Percentiles rank a stretch among this genome's conserved stretches.
Evolutionary conservation across 1,140 invertebrate species (phyloP).

Genomic region (Papilio helenus): DNA sequence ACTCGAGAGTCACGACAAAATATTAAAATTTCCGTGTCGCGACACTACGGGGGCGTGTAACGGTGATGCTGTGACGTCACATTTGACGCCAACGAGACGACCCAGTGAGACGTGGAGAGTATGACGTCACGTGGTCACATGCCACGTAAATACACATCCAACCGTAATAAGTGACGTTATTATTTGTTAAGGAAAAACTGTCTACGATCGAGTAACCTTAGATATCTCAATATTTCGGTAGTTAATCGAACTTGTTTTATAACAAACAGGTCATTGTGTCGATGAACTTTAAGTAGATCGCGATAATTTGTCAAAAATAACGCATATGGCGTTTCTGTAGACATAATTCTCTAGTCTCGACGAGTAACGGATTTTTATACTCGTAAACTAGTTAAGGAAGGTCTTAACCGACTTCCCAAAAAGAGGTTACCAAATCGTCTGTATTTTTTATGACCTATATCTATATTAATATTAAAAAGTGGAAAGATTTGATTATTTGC

Average conservation of each 20-base stretch:
- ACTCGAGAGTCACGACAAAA: background rate
- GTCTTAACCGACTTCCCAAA: background rate
- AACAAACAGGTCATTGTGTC: background rate
- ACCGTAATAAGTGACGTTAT: background rate
- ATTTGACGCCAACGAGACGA: background rate
- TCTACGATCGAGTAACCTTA: background rate
- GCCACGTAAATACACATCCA: background rate
- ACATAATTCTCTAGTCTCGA: background rate
- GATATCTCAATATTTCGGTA: background rate
- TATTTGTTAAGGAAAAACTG: background rate
- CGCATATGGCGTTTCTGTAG: background rate
- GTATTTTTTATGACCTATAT: no score
- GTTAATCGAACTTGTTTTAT: background rate
- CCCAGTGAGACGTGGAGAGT: background rate
- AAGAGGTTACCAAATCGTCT: no score
- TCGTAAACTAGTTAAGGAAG: background rate
- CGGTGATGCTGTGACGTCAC: background rate
- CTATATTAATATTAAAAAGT: no score
- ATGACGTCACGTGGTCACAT: background rate
- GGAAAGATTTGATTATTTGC: no score
- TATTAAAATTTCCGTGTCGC: background rate
- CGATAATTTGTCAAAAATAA: slow-evolving; percentile 12
- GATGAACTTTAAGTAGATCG: background rate
- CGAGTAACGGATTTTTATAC: slow-evolving; percentile 1
- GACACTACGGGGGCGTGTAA: slow-evolving; percentile 16